Base-by-base conservation (phyloP, 1,140 invertebrate species). In the Octopus bimaculoides region DNA sequence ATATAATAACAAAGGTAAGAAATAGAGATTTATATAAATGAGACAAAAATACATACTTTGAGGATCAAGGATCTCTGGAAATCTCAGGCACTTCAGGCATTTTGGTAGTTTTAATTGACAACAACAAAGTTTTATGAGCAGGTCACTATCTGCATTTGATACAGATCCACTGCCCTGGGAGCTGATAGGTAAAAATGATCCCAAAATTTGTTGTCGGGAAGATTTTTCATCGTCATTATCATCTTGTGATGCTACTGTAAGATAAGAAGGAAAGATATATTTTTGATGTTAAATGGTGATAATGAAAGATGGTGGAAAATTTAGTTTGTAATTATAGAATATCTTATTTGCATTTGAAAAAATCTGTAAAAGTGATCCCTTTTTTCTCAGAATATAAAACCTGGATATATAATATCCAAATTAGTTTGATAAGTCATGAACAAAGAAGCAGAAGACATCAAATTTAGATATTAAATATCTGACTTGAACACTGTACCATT, bases 61-160 rank as follows among this genome's bases (percentile, higher is more conserved):
- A 5, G 87, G 85, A 77, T 89, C 88, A 54, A 89, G 82, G 17
- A 84, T 86, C 52, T 82, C 79, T 20, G 87, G 85, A 76, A 89
- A 86, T 41, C 83, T 79, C 4, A 87, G 41, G n/a, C 79, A 80
- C 55, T 82, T 81, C 9, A 85, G 81, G 56, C 83, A 87, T 53
- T 80, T 78, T 0, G 87, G 86, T 20, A 85, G 41, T 74, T 78
- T 86, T 20, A 84, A 81, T 78, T 81, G 82, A 82, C 86, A 88
- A 73, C 85, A 82, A 5, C 86, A 84, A 17, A 77, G 14, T 54
- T 85, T 83, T 4, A 86, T 84, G 66, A 80, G 79, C 53, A 81
- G 81, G 66, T 86, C 82, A 52, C 80, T 77, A 52, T 85, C 75
- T 76, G 78, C 71, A 75, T 82, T 56, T 52, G 83, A 82, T 54